A percentile compares a stretch with the other conserved stretches of the same genome.
phyloP scores from a whole-genome alignment of 2,888 invertebrate species.

The Apodemia mormo region DNA sequence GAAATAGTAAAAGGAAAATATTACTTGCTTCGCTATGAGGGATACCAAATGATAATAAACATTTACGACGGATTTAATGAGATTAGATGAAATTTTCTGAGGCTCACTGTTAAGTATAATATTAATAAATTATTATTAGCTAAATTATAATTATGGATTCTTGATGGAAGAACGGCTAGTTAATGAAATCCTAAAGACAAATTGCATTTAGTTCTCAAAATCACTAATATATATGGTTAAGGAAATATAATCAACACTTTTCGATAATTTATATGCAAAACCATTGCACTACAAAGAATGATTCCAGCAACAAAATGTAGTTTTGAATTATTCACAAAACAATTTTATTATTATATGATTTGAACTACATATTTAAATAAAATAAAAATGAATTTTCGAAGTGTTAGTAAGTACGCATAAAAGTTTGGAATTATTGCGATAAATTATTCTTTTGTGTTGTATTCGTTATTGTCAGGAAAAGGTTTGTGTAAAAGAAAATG shows the following conservation, averaged over 20 bases:
- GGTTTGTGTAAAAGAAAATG: too few relatives aligned
- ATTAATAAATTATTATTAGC: background rate
- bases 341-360: too few relatives aligned
- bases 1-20: background rate
- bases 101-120: conserved; percentile 10
- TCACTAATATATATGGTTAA: background rate
- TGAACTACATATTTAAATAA: too few relatives aligned
- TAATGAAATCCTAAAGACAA: background rate
- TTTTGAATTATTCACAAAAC: too few relatives aligned
- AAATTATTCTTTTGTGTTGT: too few relatives aligned
- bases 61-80: conserved; percentile 6
- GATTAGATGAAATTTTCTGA: conserved; percentile 3
- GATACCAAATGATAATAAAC: background rate
- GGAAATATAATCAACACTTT: background rate
- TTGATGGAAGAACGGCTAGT: background rate
- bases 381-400: too few relatives aligned
- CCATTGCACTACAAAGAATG: too few relatives aligned
- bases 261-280: background rate
- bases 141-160: background rate
- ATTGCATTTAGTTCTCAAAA: background rate
- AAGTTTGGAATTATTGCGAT: too few relatives aligned
- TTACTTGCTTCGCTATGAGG: background rate
- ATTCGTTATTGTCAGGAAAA: too few relatives aligned
- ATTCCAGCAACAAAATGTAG: too few relatives aligned
- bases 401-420: too few relatives aligned